A percentile compares a stretch with the other conserved stretches of the same genome.
Evolutionary conservation across 1,140 invertebrate species (phyloP).

Genomic region (Sycophila sp.): DNA sequence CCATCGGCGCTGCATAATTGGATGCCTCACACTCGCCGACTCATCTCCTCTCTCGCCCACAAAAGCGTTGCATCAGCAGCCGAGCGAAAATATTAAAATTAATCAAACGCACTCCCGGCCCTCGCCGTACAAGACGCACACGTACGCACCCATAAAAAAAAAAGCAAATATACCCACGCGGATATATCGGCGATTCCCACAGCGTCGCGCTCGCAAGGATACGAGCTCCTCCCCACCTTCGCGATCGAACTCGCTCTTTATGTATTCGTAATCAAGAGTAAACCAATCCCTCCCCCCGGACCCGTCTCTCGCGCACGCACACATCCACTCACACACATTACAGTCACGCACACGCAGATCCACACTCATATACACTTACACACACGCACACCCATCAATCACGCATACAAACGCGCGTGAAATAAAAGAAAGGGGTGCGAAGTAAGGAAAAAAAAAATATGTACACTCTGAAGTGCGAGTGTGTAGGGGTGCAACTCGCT

Average conservation of each 20-base stretch:
- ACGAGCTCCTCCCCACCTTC: neutral
- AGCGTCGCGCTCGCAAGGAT: neutral
- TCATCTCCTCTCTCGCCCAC: neutral
- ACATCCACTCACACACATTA: neutral
- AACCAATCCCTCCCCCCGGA: constrained; percentile 27
- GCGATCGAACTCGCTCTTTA: constrained; percentile 23
- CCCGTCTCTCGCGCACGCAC: constrained; percentile 1
- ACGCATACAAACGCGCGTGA: neutral
- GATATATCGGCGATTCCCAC: constrained; percentile 15
- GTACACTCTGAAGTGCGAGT: constrained; percentile 6
- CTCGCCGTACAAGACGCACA: neutral
- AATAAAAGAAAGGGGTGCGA: constrained; percentile 24
- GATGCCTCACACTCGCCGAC: neutral
- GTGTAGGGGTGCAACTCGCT: neutral
- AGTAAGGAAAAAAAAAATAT: neutral
- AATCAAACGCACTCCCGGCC: constrained; percentile 26
- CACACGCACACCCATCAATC: constrained; percentile 7
- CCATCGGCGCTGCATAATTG: constrained; percentile 4
- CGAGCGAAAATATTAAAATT: constrained; percentile 27
- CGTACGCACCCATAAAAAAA: neutral
- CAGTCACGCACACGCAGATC: neutral
- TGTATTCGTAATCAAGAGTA: constrained; percentile 27
- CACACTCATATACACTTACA: constrained; percentile 13
- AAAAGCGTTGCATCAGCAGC: neutral
- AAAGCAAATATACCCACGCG: neutral